These are phyloP conservation scores for Stenodema calcarata DNA, from an alignment of 2,888 invertebrate genomes.

Conservation along the genomic window DNA sequence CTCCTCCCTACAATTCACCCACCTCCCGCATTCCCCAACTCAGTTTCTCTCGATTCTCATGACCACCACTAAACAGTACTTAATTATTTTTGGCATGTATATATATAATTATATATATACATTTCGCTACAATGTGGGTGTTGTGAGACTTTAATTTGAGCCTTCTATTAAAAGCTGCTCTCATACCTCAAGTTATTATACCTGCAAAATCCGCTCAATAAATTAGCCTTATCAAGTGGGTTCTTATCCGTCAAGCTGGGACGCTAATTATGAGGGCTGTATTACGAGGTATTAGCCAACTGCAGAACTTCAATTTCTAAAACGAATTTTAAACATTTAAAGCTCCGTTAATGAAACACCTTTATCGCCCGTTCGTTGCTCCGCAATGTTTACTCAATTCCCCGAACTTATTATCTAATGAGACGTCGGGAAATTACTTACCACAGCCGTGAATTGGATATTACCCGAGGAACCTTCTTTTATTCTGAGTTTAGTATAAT, in stretches of 20 bases:
- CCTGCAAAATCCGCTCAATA: slow-evolving; percentile 26
- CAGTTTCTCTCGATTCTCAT: slow-evolving; percentile 13
- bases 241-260: background rate
- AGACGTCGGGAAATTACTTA: too few species aligned
- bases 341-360: background rate
- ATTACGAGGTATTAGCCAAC: slow-evolving; percentile 10
- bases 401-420: too few species aligned
- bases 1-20: background rate
- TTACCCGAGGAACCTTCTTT: too few species aligned
- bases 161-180: background rate
- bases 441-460: too few species aligned
- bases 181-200: slow-evolving; percentile 16
- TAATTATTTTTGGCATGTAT: slow-evolving; percentile 35
- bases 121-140: background rate
- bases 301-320: background rate
- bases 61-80: slow-evolving; percentile 17
- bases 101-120: background rate
- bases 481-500: too few species aligned
- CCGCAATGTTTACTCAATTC: too few species aligned
- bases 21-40: background rate
- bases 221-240: slow-evolving; percentile 24
- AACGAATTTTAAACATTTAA: background rate
- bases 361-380: background rate
- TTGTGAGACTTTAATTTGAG: background rate
- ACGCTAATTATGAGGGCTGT: slow-evolving; percentile 14